Conservation (phyloP, 2,113 vertebrate genomes). For the Ivindomyrus marchei region DNA sequence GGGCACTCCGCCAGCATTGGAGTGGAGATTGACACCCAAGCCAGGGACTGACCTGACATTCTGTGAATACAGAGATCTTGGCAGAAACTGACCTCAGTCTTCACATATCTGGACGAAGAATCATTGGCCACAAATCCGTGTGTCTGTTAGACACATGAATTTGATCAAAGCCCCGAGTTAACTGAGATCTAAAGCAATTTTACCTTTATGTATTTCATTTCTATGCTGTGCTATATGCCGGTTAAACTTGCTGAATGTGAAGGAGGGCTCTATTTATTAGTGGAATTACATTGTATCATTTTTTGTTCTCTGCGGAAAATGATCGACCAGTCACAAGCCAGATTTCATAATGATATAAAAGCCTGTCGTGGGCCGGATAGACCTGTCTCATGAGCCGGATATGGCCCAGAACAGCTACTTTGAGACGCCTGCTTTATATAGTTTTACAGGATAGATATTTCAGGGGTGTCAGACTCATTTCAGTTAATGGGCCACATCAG, state of each 20-base stretch:
- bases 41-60: background rate
- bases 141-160: background rate
- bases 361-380: background rate
- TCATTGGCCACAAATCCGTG: background rate
- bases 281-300: background rate
- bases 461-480: background rate
- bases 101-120: background rate
- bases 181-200: background rate
- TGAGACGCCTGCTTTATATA: background rate
- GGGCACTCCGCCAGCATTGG: constrained; percentile 56
- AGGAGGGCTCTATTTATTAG: background rate
- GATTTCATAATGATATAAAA: background rate
- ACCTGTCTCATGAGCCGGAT: background rate
- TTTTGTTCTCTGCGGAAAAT: background rate
- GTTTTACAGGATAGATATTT: background rate
- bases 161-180: background rate
- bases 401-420: background rate
- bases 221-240: background rate
- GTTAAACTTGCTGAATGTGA: background rate
- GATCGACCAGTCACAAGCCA: background rate
- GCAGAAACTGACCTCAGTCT: background rate
- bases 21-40: constrained; percentile 33
- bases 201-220: background rate
- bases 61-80: background rate
- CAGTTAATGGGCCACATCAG: background rate